Evolutionary conservation across 2,113 vertebrate species (phyloP).

Genomic region (Leucoraja erinaceus): DNA sequence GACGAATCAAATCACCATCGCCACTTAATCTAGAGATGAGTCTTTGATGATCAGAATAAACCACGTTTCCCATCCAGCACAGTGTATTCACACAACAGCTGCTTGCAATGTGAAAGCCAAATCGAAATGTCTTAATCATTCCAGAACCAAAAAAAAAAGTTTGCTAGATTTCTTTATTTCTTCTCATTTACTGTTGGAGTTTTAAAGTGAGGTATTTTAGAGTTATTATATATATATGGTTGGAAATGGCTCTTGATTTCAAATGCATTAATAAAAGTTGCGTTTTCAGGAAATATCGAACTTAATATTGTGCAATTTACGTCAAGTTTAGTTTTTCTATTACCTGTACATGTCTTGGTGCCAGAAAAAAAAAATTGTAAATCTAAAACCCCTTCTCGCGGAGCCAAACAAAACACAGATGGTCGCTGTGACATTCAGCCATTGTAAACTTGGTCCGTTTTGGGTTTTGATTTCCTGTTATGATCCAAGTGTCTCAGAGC

Average conservation of each 20-base stretch:
- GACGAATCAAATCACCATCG: not conserved
- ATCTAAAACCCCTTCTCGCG: conserved; percentile 49
- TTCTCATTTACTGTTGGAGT: not conserved
- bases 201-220: not conserved
- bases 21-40: not conserved
- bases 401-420: conserved; percentile 51
- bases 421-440: conserved; percentile 48
- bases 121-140: not conserved
- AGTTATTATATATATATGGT: not conserved
- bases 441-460: conserved; percentile 55
- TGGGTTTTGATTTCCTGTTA: conserved; percentile 53
- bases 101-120: not conserved
- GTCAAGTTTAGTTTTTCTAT: not conserved
- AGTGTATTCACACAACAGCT: not conserved
- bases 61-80: not conserved
- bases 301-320: conserved; percentile 36
- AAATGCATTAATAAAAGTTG: conserved; percentile 50
- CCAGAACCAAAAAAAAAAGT: not conserved
- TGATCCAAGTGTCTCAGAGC: conserved; percentile 19
- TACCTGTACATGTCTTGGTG: conserved; percentile 42
- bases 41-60: not conserved
- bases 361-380: conserved; percentile 52
- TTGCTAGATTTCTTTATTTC: not conserved
- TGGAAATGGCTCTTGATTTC: conserved; percentile 47
- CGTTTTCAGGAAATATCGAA: conserved; percentile 48